phyloP scores from a whole-genome alignment of 2,888 invertebrate genomes.

The Parnassius mnemosyne region DNA sequence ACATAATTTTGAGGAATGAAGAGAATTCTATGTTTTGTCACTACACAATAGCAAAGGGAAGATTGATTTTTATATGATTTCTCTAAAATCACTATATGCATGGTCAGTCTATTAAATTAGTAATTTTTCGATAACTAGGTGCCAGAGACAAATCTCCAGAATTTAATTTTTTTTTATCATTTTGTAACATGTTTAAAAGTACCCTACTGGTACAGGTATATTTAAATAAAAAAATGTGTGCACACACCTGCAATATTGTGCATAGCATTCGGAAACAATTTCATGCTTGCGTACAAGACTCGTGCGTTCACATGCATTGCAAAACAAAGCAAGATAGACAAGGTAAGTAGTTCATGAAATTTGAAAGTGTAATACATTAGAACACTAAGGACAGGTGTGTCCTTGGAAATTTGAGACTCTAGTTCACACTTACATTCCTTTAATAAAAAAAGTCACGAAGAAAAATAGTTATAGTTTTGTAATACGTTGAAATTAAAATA shows the following conservation, averaged over 20 bases:
- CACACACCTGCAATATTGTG: slow-evolving; percentile 17
- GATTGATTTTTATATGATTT: too few relatives aligned
- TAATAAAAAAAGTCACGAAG: not conserved
- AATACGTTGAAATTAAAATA: not conserved
- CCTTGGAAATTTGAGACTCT: not conserved
- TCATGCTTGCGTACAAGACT: slow-evolving; percentile 21
- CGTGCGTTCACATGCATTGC: slow-evolving; percentile 29
- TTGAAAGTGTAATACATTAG: slow-evolving; percentile 3
- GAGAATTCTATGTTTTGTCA: too few relatives aligned
- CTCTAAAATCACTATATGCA: too few relatives aligned
- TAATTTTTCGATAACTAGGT: too few relatives aligned
- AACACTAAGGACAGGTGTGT: not conserved
- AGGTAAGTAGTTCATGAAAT: slow-evolving; percentile 9
- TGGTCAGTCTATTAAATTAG: too few relatives aligned
- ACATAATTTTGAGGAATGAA: too few relatives aligned
- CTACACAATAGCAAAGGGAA: too few relatives aligned
- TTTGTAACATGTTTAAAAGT: too few relatives aligned
- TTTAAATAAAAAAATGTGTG: not conserved
- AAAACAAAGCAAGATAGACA: slow-evolving; percentile 27
- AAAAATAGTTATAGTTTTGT: not conserved
- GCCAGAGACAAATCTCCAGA: too few relatives aligned
- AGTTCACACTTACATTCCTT: slow-evolving; percentile 17
- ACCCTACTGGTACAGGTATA: too few relatives aligned
- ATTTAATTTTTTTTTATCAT: too few relatives aligned
- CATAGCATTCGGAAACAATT: slow-evolving; percentile 19